Base-by-base conservation (phyloP, 1,140 invertebrate species). In the Micrasema longulum region DNA sequence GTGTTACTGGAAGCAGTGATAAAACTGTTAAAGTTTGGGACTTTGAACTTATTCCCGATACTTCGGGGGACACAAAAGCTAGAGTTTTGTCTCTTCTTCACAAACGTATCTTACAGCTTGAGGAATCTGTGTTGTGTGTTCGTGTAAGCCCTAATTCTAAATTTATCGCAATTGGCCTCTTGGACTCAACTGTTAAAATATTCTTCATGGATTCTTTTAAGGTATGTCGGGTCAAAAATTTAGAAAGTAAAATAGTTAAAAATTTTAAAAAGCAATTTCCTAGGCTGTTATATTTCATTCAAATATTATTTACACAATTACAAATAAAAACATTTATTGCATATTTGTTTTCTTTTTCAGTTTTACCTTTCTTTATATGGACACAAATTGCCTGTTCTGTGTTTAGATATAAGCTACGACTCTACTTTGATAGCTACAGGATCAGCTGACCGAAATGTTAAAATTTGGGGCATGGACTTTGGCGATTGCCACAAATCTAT, bases 381-480 rank as follows among this genome's bases (percentile, higher is more conserved):
- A 0, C 98, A 99, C 82, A 97, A 97, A 80, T 83, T 99, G 45
- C 97, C 98, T 1, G 95, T 99, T 0, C 84, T 95, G 0, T 95
- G 93, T 77, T 88, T 99, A 87, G 97, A 99, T 80, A 97, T 99
- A 74, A 96, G 94, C 0, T 92, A 91, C 76, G 97, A 99, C 83
- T 95, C 92, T 0, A 89, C 89, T 1, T 78, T 99, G 1, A 92
- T 99, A 70, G 94, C 91, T 1, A 98, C 97, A 0, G 97, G 97
- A 20, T 98, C 97, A 14, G 92, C 92, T 0, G 98, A 99, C 85
- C 89, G 97, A 18, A 98, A 96, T 82, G 89, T 99, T 3, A 98
- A 99, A 87, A 93, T 99, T 72, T 99, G 97, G 97, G 97, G 97
- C 48, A 88, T 99, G 80, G 97, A 99, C 83, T 99, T 98, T 85